Evolutionary conservation across 1,140 invertebrate species (phyloP).

Genomic region (Drosophila baimaii): DNA sequence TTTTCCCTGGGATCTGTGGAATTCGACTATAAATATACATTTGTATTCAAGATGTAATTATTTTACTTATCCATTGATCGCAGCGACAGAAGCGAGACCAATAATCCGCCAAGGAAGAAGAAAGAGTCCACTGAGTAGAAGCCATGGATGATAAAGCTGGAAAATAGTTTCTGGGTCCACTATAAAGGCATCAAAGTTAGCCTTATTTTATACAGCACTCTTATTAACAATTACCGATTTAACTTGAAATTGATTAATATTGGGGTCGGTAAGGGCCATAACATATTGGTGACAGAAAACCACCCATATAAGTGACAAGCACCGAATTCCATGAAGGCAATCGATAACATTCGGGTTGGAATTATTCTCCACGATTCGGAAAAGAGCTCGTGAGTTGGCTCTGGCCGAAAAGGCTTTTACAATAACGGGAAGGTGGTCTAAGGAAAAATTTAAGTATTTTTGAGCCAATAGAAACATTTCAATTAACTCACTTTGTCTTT

Average conservation of each 20-base stretch:
- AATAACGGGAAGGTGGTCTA: no score
- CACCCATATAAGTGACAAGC: slow-evolving; percentile 88
- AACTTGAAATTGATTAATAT: slow-evolving; percentile 48
- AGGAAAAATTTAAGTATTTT: no score
- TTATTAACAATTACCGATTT: slow-evolving; percentile 11
- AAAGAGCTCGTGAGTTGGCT: no score
- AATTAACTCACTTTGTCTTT: no score
- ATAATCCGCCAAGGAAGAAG: slow-evolving; percentile 88
- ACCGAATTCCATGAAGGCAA: no score
- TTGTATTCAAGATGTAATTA: no score
- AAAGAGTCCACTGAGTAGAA: slow-evolving; percentile 88
- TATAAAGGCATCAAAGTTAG: background rate
- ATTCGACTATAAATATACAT: no score
- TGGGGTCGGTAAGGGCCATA: slow-evolving; percentile 41
- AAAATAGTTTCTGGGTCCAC: slow-evolving; percentile 84
- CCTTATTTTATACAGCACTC: background rate
- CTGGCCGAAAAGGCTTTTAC: no score
- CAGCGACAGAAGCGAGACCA: slow-evolving; percentile 87
- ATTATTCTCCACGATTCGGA: no score
- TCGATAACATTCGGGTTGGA: no score
- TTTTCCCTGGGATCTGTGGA: slow-evolving; percentile 46
- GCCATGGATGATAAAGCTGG: slow-evolving; percentile 86
- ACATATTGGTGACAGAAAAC: slow-evolving; percentile 86
- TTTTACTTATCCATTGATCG: slow-evolving; percentile 86
- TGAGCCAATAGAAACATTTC: no score